Base-by-base conservation (phyloP, 2,888 invertebrate species). In the Leptogaster cylindrica region DNA sequence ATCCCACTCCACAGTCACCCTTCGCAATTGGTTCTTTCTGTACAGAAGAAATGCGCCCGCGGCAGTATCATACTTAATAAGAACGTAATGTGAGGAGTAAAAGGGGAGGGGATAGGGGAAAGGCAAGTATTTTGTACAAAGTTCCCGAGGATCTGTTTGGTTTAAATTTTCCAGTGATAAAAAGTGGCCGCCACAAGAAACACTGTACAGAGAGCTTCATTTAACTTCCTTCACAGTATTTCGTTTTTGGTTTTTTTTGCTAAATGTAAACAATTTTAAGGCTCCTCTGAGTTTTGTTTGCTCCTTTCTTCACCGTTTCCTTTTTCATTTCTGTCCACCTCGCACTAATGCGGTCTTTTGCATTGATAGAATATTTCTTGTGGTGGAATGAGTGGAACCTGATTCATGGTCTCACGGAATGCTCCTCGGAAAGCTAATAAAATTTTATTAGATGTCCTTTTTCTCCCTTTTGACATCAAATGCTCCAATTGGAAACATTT, bases 391-490 rank as follows among this genome's bases (percentile, higher is more conserved):
- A n/a, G n/a, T n/a, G 61, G 44, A 28, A n/a, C 28, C 18, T 61
- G 61, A 61, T 61, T 61, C 61, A 61, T 44, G 27, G 44, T 7
- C 44, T n/a, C 44, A 12, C 23, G 61, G 41, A 61, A 44, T 27
- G 44, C 27, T 61, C 12, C 14, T 23, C 14, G 3, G 61, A 44
- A 25, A 44, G 61, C 41, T 61, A 61, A 61, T 61, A 61, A 61
- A 61, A 61, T 44, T 61, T 61, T 61, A 61, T 61, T 61, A 28
- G 61, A 61, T 61, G 61, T 61, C 61, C 61, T 61, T 44, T 58
- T 61, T 44, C 27, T 61, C 25, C 61, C 44, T 61, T 61, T 61
- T 44, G 36, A 44, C 61, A 41, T 61, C 7, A 5, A 44, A 61
- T 28, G 61, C 27, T 14, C 31, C 44, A 44, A 44, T 61, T 28